A percentile compares a stretch with the other conserved stretches of the same genome.
These are phyloP conservation scores for Lasioglossum calceatum DNA, from an alignment of 2,888 invertebrate genomes.

Conservation along the genomic window DNA sequence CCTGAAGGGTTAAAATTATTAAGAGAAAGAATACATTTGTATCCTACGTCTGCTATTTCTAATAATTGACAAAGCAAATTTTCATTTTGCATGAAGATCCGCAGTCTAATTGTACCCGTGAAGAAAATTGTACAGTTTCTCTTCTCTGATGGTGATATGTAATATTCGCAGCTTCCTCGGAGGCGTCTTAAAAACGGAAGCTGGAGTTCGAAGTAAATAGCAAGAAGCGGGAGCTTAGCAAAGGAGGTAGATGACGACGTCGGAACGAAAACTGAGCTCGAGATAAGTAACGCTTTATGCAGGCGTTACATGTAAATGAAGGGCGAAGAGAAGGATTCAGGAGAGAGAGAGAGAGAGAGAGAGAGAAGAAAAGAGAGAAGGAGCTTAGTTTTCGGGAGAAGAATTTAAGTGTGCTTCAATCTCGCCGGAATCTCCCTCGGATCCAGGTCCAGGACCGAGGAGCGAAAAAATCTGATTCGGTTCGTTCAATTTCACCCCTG, in stretches of 20 bases:
- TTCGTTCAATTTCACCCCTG: conserved; percentile 14
- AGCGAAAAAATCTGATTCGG: conserved; percentile 23
- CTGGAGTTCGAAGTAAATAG: conserved; percentile 12
- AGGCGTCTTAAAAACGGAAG: not conserved
- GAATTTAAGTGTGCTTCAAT: conserved; percentile 50
- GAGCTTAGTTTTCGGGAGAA: conserved; percentile 33
- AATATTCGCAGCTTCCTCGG: not conserved
- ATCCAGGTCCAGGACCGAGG: conserved; percentile 11
- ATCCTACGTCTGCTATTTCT: too few species aligned
- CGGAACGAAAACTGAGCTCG: conserved; percentile 36
- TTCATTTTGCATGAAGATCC: not conserved
- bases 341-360: conserved; percentile 9
- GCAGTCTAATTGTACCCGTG: not conserved
- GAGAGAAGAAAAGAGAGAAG: not conserved
- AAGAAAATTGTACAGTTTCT: not conserved
- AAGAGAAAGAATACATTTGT: too few species aligned
- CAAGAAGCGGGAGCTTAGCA: not conserved
- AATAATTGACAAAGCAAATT: not conserved
- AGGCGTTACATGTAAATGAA: conserved; percentile 54
- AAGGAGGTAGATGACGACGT: conserved; percentile 23
- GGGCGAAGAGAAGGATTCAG: conserved; percentile 26
- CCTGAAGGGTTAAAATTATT: too few species aligned
- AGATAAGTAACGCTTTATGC: conserved; percentile 49
- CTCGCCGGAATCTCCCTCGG: conserved; percentile 28
- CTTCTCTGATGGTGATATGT: not conserved